Conservation (phyloP, 1,140 invertebrate species). For the Penaeus vannamei region DNA sequence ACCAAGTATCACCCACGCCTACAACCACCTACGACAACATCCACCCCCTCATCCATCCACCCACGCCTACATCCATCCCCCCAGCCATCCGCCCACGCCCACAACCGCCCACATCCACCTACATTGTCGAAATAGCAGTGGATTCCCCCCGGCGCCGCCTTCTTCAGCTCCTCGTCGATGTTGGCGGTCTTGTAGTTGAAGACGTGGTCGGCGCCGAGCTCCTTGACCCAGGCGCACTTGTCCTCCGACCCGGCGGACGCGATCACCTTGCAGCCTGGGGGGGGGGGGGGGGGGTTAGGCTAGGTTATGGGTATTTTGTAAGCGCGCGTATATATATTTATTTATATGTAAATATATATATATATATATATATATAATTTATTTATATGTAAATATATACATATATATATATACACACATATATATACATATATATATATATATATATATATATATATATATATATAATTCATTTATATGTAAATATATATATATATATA, state of each 20-base stretch:
- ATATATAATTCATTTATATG: background rate
- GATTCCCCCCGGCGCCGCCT: constrained; percentile 78
- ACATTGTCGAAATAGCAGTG: constrained; percentile 86
- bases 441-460: background rate
- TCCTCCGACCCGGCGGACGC: constrained; percentile 81
- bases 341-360: no score
- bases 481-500: no score
- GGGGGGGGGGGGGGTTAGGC: background rate
- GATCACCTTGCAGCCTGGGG: constrained; percentile 78
- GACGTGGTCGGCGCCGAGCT: constrained; percentile 79
- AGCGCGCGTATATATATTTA: background rate
- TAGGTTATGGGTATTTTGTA: background rate
- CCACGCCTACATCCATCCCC: no score
- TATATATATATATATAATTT: background rate
- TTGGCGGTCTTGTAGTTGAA: constrained; percentile 81
- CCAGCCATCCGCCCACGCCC: no score
- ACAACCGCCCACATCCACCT: constrained; percentile 72
- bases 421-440: background rate
- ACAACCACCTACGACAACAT: no score
- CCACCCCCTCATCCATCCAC: no score
- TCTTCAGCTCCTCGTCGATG: constrained; percentile 74
- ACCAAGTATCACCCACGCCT: no score
- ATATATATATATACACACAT: background rate
- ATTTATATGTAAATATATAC: background rate
- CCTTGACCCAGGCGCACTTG: constrained; percentile 80